phyloP scores from a whole-genome alignment of 2,888 invertebrate genomes.

The Drosophila tanythrix region DNA sequence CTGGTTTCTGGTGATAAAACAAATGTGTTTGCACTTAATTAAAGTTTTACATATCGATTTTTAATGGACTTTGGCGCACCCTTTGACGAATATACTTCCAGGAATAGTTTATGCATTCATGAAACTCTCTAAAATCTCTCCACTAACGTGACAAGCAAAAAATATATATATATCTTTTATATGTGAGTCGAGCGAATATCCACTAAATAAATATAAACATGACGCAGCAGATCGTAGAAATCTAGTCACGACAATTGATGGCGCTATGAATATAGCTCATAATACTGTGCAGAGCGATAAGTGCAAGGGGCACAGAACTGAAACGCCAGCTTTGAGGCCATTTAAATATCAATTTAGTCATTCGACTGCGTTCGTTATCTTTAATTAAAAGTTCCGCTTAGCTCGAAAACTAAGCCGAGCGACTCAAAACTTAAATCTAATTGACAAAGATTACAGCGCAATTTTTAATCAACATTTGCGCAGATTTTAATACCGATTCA shows the following conservation, averaged over 20 bases:
- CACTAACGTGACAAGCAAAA: slow-evolving; percentile 12
- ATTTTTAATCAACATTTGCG: neutral
- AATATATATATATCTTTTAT: neutral
- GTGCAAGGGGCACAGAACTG: slow-evolving; percentile 38
- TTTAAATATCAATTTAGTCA: slow-evolving; percentile 60
- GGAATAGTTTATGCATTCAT: slow-evolving; percentile 1
- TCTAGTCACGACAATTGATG: slow-evolving; percentile 47
- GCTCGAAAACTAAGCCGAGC: slow-evolving; percentile 15
- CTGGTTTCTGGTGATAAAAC: neutral
- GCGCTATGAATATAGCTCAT: slow-evolving; percentile 47
- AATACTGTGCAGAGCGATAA: neutral
- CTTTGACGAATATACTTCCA: neutral
- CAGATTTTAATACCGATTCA: neutral
- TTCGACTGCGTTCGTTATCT: slow-evolving; percentile 47
- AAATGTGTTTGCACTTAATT: neutral
- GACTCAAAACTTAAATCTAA: slow-evolving; percentile 25
- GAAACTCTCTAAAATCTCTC: neutral
- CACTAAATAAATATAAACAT: slow-evolving; percentile 30
- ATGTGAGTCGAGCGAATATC: slow-evolving; percentile 10
- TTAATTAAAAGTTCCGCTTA: slow-evolving; percentile 74
- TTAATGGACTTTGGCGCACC: neutral
- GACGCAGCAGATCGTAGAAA: slow-evolving; percentile 21
- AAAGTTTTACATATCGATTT: no score
- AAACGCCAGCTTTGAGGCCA: slow-evolving; percentile 42
- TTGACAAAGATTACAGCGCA: slow-evolving; percentile 24